A percentile compares a stretch with the other conserved stretches of the same genome.
Evolutionary conservation across 2,113 vertebrate genomes (phyloP).

Genomic region (Apteryx mantelli): DNA sequence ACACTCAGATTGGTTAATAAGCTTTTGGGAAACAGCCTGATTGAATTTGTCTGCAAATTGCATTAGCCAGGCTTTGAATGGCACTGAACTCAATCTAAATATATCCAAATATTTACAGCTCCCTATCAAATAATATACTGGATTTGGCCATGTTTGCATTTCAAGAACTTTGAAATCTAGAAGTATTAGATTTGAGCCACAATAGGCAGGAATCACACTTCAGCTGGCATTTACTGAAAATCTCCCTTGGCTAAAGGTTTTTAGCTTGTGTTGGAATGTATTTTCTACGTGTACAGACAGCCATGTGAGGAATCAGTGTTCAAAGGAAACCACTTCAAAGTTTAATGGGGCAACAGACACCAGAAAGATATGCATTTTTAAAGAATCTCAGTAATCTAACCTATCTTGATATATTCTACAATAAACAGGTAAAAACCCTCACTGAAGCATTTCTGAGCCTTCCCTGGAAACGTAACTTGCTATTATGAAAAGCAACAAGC

Average conservation of each 20-base stretch:
- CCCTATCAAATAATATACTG: slow-evolving; percentile 72
- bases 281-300: slow-evolving; percentile 76
- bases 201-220: slow-evolving; percentile 69
- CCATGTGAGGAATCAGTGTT: slow-evolving; percentile 69
- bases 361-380: slow-evolving; percentile 58
- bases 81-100: slow-evolving; percentile 72
- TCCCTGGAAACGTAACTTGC: slow-evolving; percentile 47
- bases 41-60: slow-evolving; percentile 81
- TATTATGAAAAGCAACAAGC: slow-evolving; percentile 53
- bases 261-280: slow-evolving; percentile 75
- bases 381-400: slow-evolving; percentile 70
- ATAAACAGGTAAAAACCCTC: slow-evolving; percentile 47
- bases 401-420: slow-evolving; percentile 70
- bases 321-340: slow-evolving; percentile 62
- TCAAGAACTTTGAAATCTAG: slow-evolving; percentile 62
- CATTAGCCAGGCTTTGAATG: slow-evolving; percentile 69
- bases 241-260: slow-evolving; percentile 68
- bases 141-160: slow-evolving; percentile 75
- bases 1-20: neutral
- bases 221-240: slow-evolving; percentile 76
- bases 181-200: slow-evolving; percentile 75
- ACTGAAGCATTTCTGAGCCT: slow-evolving; percentile 16
- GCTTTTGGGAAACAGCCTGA: slow-evolving; percentile 75
- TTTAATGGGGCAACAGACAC: slow-evolving; percentile 70
- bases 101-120: slow-evolving; percentile 77